Base-by-base conservation (phyloP, 2,888 invertebrate species). In the Mesodorylaimus sp. region DNA sequence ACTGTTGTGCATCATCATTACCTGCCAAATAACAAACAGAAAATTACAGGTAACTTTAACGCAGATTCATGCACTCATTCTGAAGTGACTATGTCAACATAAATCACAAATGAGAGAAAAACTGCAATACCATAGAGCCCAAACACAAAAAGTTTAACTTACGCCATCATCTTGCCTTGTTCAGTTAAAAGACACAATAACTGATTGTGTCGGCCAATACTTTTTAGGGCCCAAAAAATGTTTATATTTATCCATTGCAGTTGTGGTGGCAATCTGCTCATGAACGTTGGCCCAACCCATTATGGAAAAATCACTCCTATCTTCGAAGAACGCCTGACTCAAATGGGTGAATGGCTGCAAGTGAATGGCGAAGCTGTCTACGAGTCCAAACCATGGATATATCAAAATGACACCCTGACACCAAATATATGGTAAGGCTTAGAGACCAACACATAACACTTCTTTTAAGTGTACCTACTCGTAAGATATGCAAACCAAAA, bases 381-480 rank as follows among this genome's bases (percentile, higher is more conserved):
- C 54, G 58, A 54, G 3, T 63, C 67, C 2, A 63, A 62, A 45
- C 69, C 72, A 1, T 73, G 72, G 71, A 61, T 57, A 23, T 58
- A 61, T 54, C 72, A 72, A 57, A 73, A 71, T 54, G 72, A 72
- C 62, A 78, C 82, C 0, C 46, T 76, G n/a, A 76, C 76, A 1
- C 63, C 74, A 0, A 68, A 74, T 50, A 78, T 83, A 10, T 87
- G 87, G 87, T 86, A 54, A 44, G 39, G 37, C 10, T 32, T 32
- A 32, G 32, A 32, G 16, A 32, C 16, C n/a, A 19, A 36, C 29
- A 1, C 45, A 37, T 38, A 37, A 27, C 13, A 37, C 28, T 36
- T 24, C 36, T 19, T 38, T 51, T 16, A 28, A 37, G 19, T 36
- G 28, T 27, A 39, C 48, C 3, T 26, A 29, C 23, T 32, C n/a